A percentile compares a stretch with the other conserved stretches of the same genome.
phyloP scores from a whole-genome alignment of 1,140 invertebrate genomes.

The Euwallacea fornicatus region DNA sequence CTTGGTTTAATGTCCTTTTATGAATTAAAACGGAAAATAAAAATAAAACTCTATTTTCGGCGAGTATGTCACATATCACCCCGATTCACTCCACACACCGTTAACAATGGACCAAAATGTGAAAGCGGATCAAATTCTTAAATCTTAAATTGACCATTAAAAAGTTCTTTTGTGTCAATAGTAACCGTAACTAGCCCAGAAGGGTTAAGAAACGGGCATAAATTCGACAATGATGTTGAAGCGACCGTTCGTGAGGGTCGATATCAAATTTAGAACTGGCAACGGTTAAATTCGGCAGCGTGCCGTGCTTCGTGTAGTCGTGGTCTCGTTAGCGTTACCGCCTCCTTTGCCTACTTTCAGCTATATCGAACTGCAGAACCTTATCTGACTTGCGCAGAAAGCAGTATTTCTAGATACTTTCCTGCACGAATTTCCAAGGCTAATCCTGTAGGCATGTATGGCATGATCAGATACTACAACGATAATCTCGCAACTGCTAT shows the following conservation, averaged over 20 bases:
- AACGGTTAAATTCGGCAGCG: slow-evolving; percentile 9
- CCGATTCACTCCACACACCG: slow-evolving; percentile 7
- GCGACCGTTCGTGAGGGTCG: neutral
- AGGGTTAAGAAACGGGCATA: too few relatives aligned
- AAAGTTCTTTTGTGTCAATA: too few relatives aligned
- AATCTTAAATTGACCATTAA: neutral
- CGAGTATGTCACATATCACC: slow-evolving; percentile 28
- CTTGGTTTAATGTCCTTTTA: neutral
- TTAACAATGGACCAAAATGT: slow-evolving; percentile 14
- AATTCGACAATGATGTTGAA: neutral
- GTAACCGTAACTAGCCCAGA: too few relatives aligned
- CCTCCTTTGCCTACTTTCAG: slow-evolving; percentile 6
- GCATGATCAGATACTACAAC: too few relatives aligned
- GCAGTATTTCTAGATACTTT: too few relatives aligned
- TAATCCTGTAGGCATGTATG: too few relatives aligned
- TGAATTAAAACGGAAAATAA: slow-evolving; percentile 2
- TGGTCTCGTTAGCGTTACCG: neutral
- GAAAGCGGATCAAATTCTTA: slow-evolving; percentile 3
- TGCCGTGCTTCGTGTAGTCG: neutral
- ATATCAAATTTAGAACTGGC: slow-evolving; percentile 28
- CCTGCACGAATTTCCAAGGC: too few relatives aligned
- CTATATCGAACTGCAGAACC: slow-evolving; percentile 10
- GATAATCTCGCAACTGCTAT: too few relatives aligned
- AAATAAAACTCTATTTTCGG: neutral
- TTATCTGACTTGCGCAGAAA: slow-evolving; percentile 3